These are phyloP conservation scores for Anguilla megastoma DNA, from an alignment of 2,797 vertebrate genomes.

Conservation along the genomic window DNA sequence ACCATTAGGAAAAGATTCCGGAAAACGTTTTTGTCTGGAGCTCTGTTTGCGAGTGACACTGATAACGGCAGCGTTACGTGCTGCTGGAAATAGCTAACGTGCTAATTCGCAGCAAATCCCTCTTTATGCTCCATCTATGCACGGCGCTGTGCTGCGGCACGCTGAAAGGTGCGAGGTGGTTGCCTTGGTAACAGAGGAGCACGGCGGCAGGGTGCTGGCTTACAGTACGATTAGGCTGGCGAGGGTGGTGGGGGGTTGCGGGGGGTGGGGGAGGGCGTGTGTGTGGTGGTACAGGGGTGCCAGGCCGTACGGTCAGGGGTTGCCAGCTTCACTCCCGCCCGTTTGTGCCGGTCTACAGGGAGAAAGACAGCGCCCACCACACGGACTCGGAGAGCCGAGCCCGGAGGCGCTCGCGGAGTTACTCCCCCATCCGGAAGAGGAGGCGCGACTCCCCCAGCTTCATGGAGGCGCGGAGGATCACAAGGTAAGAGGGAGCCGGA, in stretches of 20 bases:
- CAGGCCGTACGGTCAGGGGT: background rate
- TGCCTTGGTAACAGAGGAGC: background rate
- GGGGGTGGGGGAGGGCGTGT: too few species aligned
- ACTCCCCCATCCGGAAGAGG: conserved; percentile 94
- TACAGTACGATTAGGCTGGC: background rate
- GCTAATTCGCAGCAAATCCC: background rate
- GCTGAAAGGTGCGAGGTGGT: background rate
- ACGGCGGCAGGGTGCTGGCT: background rate
- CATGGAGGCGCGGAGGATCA: conserved; percentile 97
- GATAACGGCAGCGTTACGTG: too few species aligned
- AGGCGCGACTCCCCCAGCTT: conserved; percentile 96
- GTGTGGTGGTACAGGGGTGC: background rate
- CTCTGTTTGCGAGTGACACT: background rate
- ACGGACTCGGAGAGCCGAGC: conserved; percentile 81
- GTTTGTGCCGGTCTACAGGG: conserved; percentile 63
- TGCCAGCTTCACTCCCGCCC: conserved; percentile 9
- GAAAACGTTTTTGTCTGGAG: too few species aligned
- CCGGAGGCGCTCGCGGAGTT: conserved; percentile 93
- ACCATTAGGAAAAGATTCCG: background rate
- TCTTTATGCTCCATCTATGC: background rate
- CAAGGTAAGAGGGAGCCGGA: conserved; percentile 75
- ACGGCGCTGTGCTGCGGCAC: background rate
- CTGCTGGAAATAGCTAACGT: background rate
- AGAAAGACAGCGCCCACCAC: conserved; percentile 85
- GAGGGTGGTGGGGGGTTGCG: background rate